These are phyloP conservation scores for Borostomias antarcticus DNA, from an alignment of 2,797 vertebrate species.

Conservation along the genomic window DNA sequence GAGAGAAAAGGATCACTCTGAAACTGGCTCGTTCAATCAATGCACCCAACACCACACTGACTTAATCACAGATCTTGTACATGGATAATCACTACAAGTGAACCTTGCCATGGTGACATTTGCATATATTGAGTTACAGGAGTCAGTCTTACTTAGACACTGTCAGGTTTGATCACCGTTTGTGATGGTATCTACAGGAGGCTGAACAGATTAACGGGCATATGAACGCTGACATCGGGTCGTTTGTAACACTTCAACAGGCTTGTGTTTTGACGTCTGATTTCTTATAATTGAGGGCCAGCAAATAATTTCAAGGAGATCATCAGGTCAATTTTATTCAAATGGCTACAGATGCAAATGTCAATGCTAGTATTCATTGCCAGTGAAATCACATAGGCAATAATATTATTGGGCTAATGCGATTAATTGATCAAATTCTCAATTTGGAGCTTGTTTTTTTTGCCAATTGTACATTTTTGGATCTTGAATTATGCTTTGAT, in stretches of 20 bases:
- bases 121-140: slow-evolving; percentile 75
- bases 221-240: slow-evolving; percentile 29
- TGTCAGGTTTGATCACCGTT: slow-evolving; percentile 44
- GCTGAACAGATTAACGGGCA: slow-evolving; percentile 41
- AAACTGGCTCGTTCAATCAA: slow-evolving; percentile 65
- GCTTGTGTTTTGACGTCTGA: slow-evolving; percentile 27
- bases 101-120: slow-evolving; percentile 64
- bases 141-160: slow-evolving; percentile 58
- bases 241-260: slow-evolving; percentile 36
- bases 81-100: slow-evolving; percentile 69
- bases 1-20: slow-evolving; percentile 53
- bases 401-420: too few species aligned
- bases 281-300: slow-evolving; percentile 24
- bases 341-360: slow-evolving; percentile 22
- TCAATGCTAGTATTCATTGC: background rate
- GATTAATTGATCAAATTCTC: too few species aligned
- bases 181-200: slow-evolving; percentile 53
- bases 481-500: too few species aligned
- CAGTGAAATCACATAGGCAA: too few species aligned
- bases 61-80: slow-evolving; percentile 74
- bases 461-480: too few species aligned
- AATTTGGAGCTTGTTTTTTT: too few species aligned
- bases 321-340: slow-evolving; percentile 14
- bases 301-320: slow-evolving; percentile 26
- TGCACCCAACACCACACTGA: slow-evolving; percentile 51